Evolutionary conservation across 1,140 invertebrate genomes (phyloP).

Genomic region (Chelonus insularis): DNA sequence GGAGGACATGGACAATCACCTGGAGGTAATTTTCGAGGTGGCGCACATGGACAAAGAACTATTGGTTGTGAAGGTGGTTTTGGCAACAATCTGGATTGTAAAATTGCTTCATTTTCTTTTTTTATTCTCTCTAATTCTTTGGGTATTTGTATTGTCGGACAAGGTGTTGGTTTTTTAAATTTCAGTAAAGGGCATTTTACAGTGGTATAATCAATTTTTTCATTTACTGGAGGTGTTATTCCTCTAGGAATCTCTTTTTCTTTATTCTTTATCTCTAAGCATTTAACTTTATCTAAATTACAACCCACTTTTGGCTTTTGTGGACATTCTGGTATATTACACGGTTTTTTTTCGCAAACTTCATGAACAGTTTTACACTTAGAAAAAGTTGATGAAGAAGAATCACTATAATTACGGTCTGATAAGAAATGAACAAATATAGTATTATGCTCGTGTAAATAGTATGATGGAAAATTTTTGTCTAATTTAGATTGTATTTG

Average conservation of each 20-base stretch:
- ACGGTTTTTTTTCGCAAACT: constrained; percentile 9
- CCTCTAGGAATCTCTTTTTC: neutral
- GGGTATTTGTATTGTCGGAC: constrained; percentile 15
- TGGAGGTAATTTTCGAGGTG: constrained; percentile 43
- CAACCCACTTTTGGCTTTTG: neutral
- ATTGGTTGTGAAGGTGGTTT: constrained; percentile 38
- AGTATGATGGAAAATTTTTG: neutral
- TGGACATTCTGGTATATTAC: constrained; percentile 4
- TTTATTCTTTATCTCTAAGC: constrained; percentile 3
- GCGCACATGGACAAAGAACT: constrained; percentile 38
- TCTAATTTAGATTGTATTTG: too few relatives aligned
- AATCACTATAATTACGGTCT: neutral
- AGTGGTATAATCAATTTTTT: constrained; percentile 35
- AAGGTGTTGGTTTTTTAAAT: constrained; percentile 24
- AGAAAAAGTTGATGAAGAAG: neutral
- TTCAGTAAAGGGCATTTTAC: constrained; percentile 30
- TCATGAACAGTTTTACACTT: constrained; percentile 24
- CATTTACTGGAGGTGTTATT: neutral
- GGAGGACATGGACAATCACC: constrained; percentile 40
- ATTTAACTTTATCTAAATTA: constrained; percentile 13
- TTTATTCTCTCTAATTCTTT: neutral
- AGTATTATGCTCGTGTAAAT: neutral
- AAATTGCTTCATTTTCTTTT: neutral
- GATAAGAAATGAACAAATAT: neutral
- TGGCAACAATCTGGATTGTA: constrained; percentile 33